Evolutionary conservation across 2,888 invertebrate species (phyloP).

Genomic region (Caenorhabditis virilis): DNA sequence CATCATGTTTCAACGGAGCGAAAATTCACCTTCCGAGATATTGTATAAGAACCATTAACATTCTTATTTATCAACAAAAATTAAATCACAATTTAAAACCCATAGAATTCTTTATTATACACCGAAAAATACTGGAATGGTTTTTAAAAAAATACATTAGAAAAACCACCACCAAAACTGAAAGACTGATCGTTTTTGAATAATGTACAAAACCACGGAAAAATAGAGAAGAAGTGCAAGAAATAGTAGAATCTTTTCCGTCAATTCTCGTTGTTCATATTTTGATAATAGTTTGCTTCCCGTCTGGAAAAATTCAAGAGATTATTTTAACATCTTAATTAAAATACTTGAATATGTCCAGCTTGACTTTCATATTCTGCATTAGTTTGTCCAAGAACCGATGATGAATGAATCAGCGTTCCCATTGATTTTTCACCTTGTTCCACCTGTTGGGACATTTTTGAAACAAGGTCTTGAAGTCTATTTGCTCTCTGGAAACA

Average conservation of each 20-base stretch:
- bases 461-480: conserved; percentile 44
- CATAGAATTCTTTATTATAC: no score
- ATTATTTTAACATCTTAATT: background rate
- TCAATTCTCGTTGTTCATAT: conserved; percentile 89
- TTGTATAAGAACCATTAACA: no score
- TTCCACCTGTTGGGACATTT: conserved; percentile 53
- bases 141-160: no score
- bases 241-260: conserved; percentile 87
- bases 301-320: conserved; percentile 75
- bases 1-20: no score
- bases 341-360: conserved; percentile 43
- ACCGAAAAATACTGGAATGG: no score
- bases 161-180: conserved; percentile 48
- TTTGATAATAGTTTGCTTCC: conserved; percentile 89
- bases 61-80: no score
- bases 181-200: conserved; percentile 81
- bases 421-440: conserved; percentile 77
- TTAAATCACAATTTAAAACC: no score
- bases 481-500: conserved; percentile 23
- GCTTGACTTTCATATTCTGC: conserved; percentile 54
- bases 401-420: conserved; percentile 75
- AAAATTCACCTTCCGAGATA: no score
- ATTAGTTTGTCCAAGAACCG: conserved; percentile 62
- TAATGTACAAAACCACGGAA: conserved; percentile 87
- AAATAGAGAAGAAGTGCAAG: conserved; percentile 87